phyloP scores from a whole-genome alignment of 2,888 invertebrate species.

The Spatulosminthurus flaviceps region DNA sequence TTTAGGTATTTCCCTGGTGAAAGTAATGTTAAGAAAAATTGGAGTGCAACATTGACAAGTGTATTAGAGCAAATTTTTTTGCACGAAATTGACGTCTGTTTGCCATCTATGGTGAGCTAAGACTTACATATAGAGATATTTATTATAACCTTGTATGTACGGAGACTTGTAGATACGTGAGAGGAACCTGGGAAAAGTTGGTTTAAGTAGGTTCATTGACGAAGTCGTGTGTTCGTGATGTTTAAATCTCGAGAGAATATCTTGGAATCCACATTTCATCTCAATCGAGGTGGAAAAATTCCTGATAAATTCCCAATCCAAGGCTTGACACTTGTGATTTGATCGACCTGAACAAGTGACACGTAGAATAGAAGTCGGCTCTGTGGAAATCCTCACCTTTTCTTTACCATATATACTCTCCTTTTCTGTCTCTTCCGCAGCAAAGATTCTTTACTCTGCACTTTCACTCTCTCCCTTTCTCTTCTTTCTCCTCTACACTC shows the following conservation, averaged over 20 bases:
- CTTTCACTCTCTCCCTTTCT: background rate
- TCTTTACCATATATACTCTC: background rate
- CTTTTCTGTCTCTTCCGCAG: slow-evolving; percentile 1
- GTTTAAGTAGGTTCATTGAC: slow-evolving; percentile 44
- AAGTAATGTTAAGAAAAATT: background rate
- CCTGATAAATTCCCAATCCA: slow-evolving; percentile 49
- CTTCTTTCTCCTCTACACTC: background rate
- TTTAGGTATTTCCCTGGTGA: no score
- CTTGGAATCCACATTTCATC: slow-evolving; percentile 46
- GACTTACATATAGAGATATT: no score
- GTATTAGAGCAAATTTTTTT: slow-evolving; percentile 6
- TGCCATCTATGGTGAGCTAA: no score
- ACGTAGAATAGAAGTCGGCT: slow-evolving; percentile 28
- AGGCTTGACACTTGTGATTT: slow-evolving; percentile 49
- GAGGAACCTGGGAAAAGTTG: slow-evolving; percentile 16
- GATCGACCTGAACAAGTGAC: slow-evolving; percentile 44
- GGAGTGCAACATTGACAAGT: background rate
- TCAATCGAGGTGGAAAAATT: slow-evolving; percentile 45
- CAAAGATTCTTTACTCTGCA: slow-evolving; percentile 3
- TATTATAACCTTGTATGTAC: no score
- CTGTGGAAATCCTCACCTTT: slow-evolving; percentile 28
- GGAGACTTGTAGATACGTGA: background rate
- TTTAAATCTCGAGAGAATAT: slow-evolving; percentile 37
- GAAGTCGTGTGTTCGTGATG: slow-evolving; percentile 42
- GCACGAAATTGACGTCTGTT: background rate